Base-by-base conservation (phyloP, 2,113 vertebrate genomes). In the Hirundichthys speculiger region DNA sequence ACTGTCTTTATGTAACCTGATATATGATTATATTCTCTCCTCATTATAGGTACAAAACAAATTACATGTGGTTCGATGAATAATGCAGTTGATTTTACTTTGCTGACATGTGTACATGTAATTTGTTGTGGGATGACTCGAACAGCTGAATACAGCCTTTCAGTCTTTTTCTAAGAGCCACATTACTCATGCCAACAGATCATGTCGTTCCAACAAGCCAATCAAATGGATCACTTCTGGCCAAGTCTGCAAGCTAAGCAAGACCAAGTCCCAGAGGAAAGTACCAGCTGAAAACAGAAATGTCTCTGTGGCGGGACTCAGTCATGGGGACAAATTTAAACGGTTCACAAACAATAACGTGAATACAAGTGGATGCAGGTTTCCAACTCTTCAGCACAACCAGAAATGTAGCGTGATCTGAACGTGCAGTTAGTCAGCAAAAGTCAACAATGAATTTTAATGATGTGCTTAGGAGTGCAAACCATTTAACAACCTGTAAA, bases 41-140 rank as follows among this genome's bases (percentile, higher is more conserved):
- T 24, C 62, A 47, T 52, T 45, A 64, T 27, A 27, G 62, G 78
- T 54, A 83, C 80, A 83, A 83, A 82, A 53, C 69, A 70, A 49
- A 89, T 82, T 85, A 89, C 83, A 89, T 70, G 77, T 57, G 74
- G 80, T 85, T 66, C 64, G 80, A 87, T 87, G 62, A 86, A 91
- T 89, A 88, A 89, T 89, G 76, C 80, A 91, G 74, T 40, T 67
- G 45, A 69, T 68, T 73, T 81, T 66, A 82, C 82, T 84, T 81
- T 73, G 80, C 73, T 82, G 86, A 88, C 81, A 88, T 60, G n/a
- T n/a, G n/a, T n/a, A 65, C n/a, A 16, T 77, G 71, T 70, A 80
- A 85, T 80, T 86, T 86, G 84, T 80, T 68, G 74, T 63, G 61
- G 58, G 15, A 45, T 53, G 62, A 34, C 50, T 1, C 21, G 53